Evolutionary conservation across 2,888 invertebrate species (phyloP), one percentile per base, ranked within the genome.

Genomic region (Phanerotoma sp.): DNA sequence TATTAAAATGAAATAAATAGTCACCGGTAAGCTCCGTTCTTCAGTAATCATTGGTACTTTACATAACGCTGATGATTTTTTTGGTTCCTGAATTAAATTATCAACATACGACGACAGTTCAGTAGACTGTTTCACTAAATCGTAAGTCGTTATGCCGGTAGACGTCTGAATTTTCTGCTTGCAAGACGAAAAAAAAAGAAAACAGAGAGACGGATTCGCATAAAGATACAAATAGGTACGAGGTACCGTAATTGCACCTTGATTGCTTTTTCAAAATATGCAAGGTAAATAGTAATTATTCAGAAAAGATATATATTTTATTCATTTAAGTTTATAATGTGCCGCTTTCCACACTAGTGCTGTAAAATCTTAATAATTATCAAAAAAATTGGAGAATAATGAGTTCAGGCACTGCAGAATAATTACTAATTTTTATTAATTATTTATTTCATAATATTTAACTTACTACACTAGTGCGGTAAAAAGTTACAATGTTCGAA

Each of bases 91-190:
- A 77, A 89, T 83, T 2, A 92, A 76, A 25, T 80, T 85, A 72
- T 91, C 89, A 86, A 92, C 88, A 68, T 88, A 86, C 9, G 82
- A 80, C 0, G 87, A 85, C 20, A 93, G 76, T 57, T 89, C 86
- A 70, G 89, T 86, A 66, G 88, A 89, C 10, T 86, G 82, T 62
- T 86, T 84, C 10, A 82, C 84, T 60, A 86, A 85, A 64, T 85
- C 83, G 66, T 84, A 83, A 68, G 86, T 87, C 0, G 83, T 83
- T 9, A 79, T 74, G 67, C 86, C 85, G 3, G 81, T 80, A 0
- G 82, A 81, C 50, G 79, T 79, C 4, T 77, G 77, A 5, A 79
- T 66, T 5, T 74, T 78, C 82, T 82, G 62, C 42, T 60, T 56
- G 56, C 48, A 33, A 45, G 51, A 21, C 52, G 49, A 48, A 48